Percentiles rank a stretch among this genome's conserved stretches.
Evolutionary conservation across 2,113 vertebrate species (phyloP).

Genomic region (Mobula hypostoma): DNA sequence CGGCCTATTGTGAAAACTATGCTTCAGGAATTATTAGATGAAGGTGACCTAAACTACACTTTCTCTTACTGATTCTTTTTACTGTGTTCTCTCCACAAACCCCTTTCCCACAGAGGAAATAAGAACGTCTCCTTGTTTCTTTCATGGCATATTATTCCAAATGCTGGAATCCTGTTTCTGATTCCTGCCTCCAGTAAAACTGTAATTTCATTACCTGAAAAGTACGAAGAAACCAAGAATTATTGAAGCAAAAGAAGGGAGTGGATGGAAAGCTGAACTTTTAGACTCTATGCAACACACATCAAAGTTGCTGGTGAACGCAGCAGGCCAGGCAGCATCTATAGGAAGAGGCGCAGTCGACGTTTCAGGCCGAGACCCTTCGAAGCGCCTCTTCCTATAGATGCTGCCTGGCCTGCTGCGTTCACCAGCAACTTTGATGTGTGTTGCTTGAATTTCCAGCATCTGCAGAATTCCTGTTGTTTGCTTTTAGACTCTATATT

Average conservation of each 20-base stretch:
- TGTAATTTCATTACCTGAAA: slow-evolving; percentile 12
- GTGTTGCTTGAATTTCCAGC: too few species aligned
- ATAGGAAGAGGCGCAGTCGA: too few species aligned
- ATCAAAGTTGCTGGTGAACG: too few species aligned
- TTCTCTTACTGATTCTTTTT: background rate
- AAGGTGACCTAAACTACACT: background rate
- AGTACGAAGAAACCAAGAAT: background rate
- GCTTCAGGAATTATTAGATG: background rate
- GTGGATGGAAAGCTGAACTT: background rate
- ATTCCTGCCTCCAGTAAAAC: slow-evolving; percentile 20
- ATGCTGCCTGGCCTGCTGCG: too few species aligned
- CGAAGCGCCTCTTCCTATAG: too few species aligned
- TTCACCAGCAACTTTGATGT: too few species aligned
- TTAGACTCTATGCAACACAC: background rate
- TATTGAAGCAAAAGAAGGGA: background rate
- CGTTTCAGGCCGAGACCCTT: too few species aligned
- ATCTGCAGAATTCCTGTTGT: too few species aligned
- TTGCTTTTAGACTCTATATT: background rate
- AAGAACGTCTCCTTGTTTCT: slow-evolving; percentile 16
- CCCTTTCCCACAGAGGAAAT: background rate
- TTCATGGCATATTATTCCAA: slow-evolving; percentile 36
- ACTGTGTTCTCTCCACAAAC: background rate
- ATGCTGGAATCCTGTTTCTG: slow-evolving; percentile 30
- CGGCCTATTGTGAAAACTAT: background rate
- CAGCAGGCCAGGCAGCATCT: too few species aligned